A percentile compares a stretch with the other conserved stretches of the same genome.
Conservation (phyloP, 2,113 vertebrate genomes). For the Istiophorus platypterus region DNA sequence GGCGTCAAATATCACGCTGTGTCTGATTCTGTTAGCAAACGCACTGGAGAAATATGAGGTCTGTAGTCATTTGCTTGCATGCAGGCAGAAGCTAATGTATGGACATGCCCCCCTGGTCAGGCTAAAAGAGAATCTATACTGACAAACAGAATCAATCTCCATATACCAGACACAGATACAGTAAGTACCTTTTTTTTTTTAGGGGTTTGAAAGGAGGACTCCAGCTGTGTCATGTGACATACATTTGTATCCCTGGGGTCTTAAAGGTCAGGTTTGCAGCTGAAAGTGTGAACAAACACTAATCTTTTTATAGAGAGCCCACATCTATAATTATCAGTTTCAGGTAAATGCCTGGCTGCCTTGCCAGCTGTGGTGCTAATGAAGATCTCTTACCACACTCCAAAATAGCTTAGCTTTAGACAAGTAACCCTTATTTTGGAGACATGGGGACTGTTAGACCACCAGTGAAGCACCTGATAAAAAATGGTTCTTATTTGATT, state of each 20-base stretch:
- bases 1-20: background rate
- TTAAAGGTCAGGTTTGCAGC: background rate
- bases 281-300: constrained; percentile 30
- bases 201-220: background rate
- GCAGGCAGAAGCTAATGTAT: background rate
- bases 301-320: constrained; percentile 26
- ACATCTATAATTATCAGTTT: constrained; percentile 40
- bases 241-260: background rate
- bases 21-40: constrained; percentile 10
- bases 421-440: background rate
- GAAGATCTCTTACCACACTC: constrained; percentile 31
- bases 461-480: background rate
- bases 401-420: constrained; percentile 6
- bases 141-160: background rate
- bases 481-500: background rate
- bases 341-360: constrained; percentile 31
- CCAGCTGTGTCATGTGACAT: background rate
- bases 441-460: background rate
- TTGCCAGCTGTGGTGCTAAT: constrained; percentile 56
- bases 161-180: background rate
- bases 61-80: background rate
- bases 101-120: background rate
- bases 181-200: background rate
- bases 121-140: background rate
- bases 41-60: background rate